Conservation (phyloP, 1,140 invertebrate species). For the Agrilus planipennis region DNA sequence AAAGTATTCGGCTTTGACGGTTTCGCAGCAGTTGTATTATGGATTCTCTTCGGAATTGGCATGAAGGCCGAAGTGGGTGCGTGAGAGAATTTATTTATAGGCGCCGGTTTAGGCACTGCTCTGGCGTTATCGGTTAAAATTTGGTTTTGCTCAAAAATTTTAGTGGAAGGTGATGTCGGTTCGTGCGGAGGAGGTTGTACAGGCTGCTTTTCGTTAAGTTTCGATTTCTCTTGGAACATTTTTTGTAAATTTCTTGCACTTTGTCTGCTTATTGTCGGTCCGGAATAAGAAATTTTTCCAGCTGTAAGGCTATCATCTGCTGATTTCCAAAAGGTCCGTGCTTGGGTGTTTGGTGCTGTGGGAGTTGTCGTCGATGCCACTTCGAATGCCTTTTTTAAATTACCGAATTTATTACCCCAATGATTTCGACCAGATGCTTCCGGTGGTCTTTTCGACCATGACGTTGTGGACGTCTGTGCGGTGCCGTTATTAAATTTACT, state of each 20-base stretch:
- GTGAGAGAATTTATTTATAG: constrained; percentile 57
- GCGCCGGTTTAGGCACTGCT: constrained; percentile 40
- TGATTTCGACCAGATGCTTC: constrained; percentile 37
- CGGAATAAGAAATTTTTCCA: constrained; percentile 17
- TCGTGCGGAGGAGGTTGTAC: constrained; percentile 27
- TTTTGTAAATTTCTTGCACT: constrained; percentile 31
- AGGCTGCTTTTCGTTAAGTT: constrained; percentile 26
- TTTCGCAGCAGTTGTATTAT: constrained; percentile 12
- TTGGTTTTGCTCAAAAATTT: constrained; percentile 24
- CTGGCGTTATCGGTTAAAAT: constrained; percentile 30
- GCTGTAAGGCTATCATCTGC: constrained; percentile 34
- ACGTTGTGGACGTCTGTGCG: constrained; percentile 25
- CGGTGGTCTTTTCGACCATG: constrained; percentile 10
- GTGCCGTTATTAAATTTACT: constrained; percentile 53
- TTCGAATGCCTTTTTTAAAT: constrained; percentile 77
- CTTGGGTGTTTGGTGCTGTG: constrained; percentile 19
- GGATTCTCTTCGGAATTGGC: constrained; percentile 31
- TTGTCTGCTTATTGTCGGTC: constrained; percentile 31
- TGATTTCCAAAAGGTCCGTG: constrained; percentile 44
- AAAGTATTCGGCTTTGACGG: not conserved
- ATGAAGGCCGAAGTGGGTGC: constrained; percentile 59
- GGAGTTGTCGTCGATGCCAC: constrained; percentile 19
- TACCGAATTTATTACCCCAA: constrained; percentile 71
- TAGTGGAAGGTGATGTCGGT: no score
- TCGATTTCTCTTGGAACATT: constrained; percentile 32